These are phyloP conservation scores for Myotis myotis DNA, from an alignment of 2,797 vertebrate species.

Conservation along the genomic window DNA sequence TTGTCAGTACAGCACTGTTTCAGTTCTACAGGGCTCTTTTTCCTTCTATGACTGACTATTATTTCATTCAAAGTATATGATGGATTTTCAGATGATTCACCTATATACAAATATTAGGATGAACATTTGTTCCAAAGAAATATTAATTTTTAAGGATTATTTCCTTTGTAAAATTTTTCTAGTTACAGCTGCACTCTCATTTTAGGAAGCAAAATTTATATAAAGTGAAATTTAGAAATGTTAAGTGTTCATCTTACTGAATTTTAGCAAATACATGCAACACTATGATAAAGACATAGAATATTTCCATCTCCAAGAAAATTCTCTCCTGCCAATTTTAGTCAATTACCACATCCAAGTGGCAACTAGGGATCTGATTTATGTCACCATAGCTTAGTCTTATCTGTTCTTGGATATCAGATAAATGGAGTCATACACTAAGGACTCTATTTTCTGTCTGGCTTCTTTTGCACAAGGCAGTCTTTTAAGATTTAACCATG, in stretches of 20 bases:
- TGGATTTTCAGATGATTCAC: not conserved
- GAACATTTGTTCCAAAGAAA: not conserved
- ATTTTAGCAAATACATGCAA: not conserved
- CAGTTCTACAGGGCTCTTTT: not conserved
- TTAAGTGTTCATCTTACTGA: conserved; percentile 34
- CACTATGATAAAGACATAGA: not conserved
- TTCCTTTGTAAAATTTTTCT: conserved; percentile 2
- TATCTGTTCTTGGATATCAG: not conserved
- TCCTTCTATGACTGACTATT: not conserved
- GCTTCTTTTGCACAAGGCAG: not conserved
- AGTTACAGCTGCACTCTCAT: not conserved
- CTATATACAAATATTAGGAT: not conserved
- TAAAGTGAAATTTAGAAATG: not conserved
- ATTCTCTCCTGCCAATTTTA: not conserved
- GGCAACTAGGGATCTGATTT: not conserved
- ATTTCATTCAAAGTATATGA: not conserved
- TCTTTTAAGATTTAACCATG: not conserved
- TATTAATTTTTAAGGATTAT: not conserved
- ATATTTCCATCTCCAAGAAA: not conserved
- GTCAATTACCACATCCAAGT: not conserved
- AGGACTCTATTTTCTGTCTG: not conserved
- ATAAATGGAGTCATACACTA: not conserved
- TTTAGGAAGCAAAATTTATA: not conserved
- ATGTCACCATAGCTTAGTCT: not conserved
- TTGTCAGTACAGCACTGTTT: not conserved